Base-by-base conservation (phyloP, 2,113 vertebrate species). In the Urocolius indicus region DNA sequence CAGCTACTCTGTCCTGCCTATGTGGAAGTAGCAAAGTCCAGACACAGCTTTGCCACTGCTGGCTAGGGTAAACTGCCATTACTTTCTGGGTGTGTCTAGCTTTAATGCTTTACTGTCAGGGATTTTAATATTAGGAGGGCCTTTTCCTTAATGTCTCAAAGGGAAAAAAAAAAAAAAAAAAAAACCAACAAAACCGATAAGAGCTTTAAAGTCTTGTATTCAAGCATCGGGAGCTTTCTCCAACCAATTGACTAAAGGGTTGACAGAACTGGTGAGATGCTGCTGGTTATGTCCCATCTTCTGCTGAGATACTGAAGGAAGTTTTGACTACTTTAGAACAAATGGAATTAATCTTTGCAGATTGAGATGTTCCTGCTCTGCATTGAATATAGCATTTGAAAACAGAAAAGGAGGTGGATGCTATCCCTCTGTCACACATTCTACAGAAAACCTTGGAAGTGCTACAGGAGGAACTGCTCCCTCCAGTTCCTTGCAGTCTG, bases 121-220 rank as follows among this genome's bases (percentile, higher is more conserved):
- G 45, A 11, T 57, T 54, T 69, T 23, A 73, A 65, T 5, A 2
- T 48, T 22, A 41, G 5, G 8, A 16, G 5, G 15, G 51, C 22
- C 3, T 76, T 61, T 61, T 3, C 30, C 13, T 10, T 43, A 55
- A 0, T 11, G 4, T 75, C 38, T 23, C 29, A 48, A 72, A 72
- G 57, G 20, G 46, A 34, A 41, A 52, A 48, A 48, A 52, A 55
- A 30, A 51, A 58, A n/a, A n/a, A n/a, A n/a, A n/a, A n/a, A n/a
- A n/a, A n/a, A 41, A 41, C 38, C 38, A 41, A 41, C n/a, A n/a
- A n/a, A 58, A 29, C 26, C 16, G 5, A 10, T 24, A 27, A 78
- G 48, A 1, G 0, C 54, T 68, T 74, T 17, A 4, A 71, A 45
- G 5, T 3, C 0, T 20, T 69, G 24, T 16, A 3, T 66, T 80